Evolutionary conservation across 2,888 invertebrate genomes (phyloP).

Genomic region (Hyposoter dolosus): DNA sequence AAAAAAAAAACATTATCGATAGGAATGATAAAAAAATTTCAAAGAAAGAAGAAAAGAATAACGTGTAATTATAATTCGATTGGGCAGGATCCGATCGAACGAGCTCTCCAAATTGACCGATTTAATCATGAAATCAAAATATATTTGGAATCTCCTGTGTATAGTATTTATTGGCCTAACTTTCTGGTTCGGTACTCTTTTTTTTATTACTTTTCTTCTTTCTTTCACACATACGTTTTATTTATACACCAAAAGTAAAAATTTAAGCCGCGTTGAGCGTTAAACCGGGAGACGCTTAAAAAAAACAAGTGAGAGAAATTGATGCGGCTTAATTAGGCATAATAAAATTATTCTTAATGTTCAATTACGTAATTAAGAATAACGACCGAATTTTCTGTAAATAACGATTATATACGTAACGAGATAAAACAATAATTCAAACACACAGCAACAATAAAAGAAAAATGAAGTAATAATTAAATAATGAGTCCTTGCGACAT

Average conservation of each 20-base stretch:
- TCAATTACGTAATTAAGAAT: conserved; percentile 56
- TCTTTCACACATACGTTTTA: conserved; percentile 60
- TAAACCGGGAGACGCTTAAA: conserved; percentile 42
- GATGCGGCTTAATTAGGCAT: conserved; percentile 36
- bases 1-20: conserved; percentile 23
- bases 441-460: not conserved
- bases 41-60: conserved; percentile 49
- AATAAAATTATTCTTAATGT: conserved; percentile 60
- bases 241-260: conserved; percentile 73
- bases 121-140: conserved; percentile 57
- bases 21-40: not conserved
- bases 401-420: conserved; percentile 64
- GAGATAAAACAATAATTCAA: conserved; percentile 15
- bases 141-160: conserved; percentile 70
- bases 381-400: conserved; percentile 62
- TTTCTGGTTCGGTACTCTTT: conserved; percentile 67
- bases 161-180: conserved; percentile 82
- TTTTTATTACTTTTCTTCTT: conserved; percentile 70
- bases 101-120: conserved; percentile 55
- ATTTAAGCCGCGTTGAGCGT: conserved; percentile 23
- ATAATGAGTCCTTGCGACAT: conserved; percentile 35
- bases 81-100: conserved; percentile 81
- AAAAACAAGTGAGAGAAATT: conserved; percentile 25
- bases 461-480: conserved; percentile 31
- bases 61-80: conserved; percentile 69